These are phyloP conservation scores for Aricia artaxerxes DNA, from an alignment of 2,888 invertebrate species.

Conservation along the genomic window DNA sequence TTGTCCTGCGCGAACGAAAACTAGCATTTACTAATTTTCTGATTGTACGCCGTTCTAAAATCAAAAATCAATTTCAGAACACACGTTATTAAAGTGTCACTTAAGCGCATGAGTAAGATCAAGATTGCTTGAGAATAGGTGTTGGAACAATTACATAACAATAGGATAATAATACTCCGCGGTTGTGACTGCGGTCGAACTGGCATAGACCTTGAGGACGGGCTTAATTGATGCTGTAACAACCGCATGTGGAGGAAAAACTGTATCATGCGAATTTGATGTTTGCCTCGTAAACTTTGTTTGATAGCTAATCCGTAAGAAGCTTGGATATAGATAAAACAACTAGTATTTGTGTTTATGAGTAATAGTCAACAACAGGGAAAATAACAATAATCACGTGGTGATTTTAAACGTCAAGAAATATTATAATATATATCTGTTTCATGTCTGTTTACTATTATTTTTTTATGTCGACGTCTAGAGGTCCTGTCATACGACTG, in stretches of 20 bases:
- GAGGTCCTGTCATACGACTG: too few species aligned
- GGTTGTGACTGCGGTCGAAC: constrained; percentile 16
- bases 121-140: constrained; percentile 7
- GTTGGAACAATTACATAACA: constrained; percentile 24
- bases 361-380: background rate
- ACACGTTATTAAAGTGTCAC: background rate
- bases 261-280: constrained; percentile 5
- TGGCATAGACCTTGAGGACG: constrained; percentile 13
- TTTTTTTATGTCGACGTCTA: too few species aligned
- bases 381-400: too few species aligned
- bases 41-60: too few species aligned
- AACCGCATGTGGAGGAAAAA: constrained; percentile 11
- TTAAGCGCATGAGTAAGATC: background rate
- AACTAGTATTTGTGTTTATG: constrained; percentile 4
- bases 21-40: too few species aligned
- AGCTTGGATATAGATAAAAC: constrained; percentile 4
- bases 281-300: background rate
- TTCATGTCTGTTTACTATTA: too few species aligned
- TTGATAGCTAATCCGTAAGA: background rate
- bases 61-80: background rate
- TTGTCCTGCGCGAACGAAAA: too few species aligned
- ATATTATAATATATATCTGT: too few species aligned
- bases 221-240: constrained; percentile 14
- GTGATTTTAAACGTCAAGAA: too few species aligned
- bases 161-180: constrained; percentile 25